A percentile compares a stretch with the other conserved stretches of the same genome.
phyloP scores from a whole-genome alignment of 1,140 invertebrate genomes.

The Elymnias hypermnestra region DNA sequence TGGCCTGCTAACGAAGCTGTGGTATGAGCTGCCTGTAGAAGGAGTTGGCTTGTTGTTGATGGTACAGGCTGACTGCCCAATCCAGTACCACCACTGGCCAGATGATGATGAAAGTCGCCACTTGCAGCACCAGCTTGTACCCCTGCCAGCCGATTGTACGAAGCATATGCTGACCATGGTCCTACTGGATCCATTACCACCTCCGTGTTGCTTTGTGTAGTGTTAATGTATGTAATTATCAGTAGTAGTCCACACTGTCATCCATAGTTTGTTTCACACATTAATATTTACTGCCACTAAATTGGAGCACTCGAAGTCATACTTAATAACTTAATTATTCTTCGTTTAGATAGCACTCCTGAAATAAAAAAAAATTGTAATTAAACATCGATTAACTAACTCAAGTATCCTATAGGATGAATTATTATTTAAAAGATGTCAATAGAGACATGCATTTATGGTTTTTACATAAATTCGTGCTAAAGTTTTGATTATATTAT shows the following conservation, averaged over 20 bases:
- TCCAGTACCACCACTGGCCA: constrained; percentile 72
- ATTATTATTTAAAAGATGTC: no score
- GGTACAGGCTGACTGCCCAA: constrained; percentile 73
- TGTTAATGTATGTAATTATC: constrained; percentile 64
- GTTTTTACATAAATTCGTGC: no score
- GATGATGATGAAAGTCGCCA: constrained; percentile 81
- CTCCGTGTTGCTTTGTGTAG: constrained; percentile 58
- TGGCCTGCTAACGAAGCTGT: constrained; percentile 79
- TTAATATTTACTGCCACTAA: constrained; percentile 53
- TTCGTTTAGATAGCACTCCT: constrained; percentile 49
- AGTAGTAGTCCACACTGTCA: constrained; percentile 71
- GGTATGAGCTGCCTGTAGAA: constrained; percentile 79
- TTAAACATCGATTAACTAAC: background rate
- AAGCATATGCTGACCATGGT: constrained; percentile 85
- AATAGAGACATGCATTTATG: no score
- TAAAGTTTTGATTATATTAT: background rate
- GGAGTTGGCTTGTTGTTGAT: constrained; percentile 78
- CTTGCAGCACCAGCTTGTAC: constrained; percentile 77
- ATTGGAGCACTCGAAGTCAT: constrained; percentile 52
- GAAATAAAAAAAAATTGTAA: constrained; percentile 47
- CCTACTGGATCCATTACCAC: constrained; percentile 86
- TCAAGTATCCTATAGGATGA: constrained; percentile 10
- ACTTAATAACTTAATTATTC: constrained; percentile 35
- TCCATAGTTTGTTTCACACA: constrained; percentile 67
- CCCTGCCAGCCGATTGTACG: constrained; percentile 83